Base-by-base conservation (phyloP, 2,888 invertebrate species). In the Orthonevra nobilis region DNA sequence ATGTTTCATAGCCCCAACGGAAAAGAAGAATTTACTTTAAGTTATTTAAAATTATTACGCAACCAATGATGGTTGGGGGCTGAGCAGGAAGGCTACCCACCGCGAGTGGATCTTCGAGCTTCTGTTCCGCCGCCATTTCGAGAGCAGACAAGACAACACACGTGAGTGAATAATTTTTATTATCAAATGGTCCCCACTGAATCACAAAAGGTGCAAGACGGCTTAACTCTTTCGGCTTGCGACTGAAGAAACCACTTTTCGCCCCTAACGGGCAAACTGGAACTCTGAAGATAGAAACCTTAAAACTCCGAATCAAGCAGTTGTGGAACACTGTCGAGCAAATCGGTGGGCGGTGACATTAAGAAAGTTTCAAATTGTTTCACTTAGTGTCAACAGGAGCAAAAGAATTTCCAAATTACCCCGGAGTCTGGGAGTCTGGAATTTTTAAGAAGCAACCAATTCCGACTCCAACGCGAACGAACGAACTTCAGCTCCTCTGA, bases 341-440 rank as follows among this genome's bases (percentile, higher is more conserved):
- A 20, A 14, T 23, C 19, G 28, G 23, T 32, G 38, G 60, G 66
- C 17, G 44, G 58, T 23, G 44, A 19, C 68, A 68, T 68, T 74
- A 74, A 68, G 50, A 74, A 74, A 74, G 68, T 74, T 69, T 74
- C 10, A 69, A 69, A 69, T 69, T 74, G 68, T 61, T 74, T 69
- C 69, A 74, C 68, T 56, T 69, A 74, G 54, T 68, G 69, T 74
- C 68, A 74, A 56, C 54, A 28, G n/a, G 34, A 32, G 68, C 28
- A 38, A 34, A 48, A 32, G 61, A 68, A 36, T 44, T 60, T 14
- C 12, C 38, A 69, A 60, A 36, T 30, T 50, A 54, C 23, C 12
- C 42, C 15, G 28, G n/a, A n/a, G 5, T 15, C 2, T 12, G 14
- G 17, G 38, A 30, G 23, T 20, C 10, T 2, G 34, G 19, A 9